phyloP scores from a whole-genome alignment of 2,797 vertebrate species.

The Pempheris klunzingeri region DNA sequence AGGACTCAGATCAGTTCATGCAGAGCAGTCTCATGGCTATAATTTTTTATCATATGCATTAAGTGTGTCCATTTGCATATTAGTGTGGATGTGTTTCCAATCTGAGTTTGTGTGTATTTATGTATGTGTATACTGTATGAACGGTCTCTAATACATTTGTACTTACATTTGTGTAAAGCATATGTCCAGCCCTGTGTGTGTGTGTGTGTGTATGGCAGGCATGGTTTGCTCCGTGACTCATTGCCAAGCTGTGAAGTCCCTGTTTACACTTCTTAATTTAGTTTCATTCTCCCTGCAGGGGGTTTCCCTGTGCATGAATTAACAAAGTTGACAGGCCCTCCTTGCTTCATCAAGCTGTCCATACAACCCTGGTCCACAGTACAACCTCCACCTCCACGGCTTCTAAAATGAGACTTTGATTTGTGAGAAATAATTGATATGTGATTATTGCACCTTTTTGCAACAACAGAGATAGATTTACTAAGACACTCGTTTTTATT shows the following conservation, averaged over 20 bases:
- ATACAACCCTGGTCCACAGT: conserved; percentile 5
- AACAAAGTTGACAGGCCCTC: conserved; percentile 36
- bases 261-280: conserved; percentile 64
- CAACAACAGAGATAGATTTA: background rate
- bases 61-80: conserved; percentile 4
- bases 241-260: conserved; percentile 56
- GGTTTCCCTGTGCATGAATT: conserved; percentile 50
- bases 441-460: conserved; percentile 31
- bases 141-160: background rate
- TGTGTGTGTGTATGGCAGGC: conserved; percentile 3
- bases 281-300: conserved; percentile 37
- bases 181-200: conserved; percentile 2
- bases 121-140: background rate
- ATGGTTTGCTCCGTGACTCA: conserved; percentile 36
- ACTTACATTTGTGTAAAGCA: conserved; percentile 2
- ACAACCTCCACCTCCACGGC: background rate
- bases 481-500: background rate
- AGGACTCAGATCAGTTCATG: conserved; percentile 44
- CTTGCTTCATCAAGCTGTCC: conserved; percentile 27
- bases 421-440: conserved; percentile 35
- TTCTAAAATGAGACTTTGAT: conserved; percentile 31
- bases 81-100: background rate
- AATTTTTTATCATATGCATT: background rate
- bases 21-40: conserved; percentile 3
- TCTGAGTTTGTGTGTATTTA: background rate